Evolutionary conservation across 92 coral and sea anemone genomes (phyloP).

Genomic region (Isaurus tuberculatus): DNA sequence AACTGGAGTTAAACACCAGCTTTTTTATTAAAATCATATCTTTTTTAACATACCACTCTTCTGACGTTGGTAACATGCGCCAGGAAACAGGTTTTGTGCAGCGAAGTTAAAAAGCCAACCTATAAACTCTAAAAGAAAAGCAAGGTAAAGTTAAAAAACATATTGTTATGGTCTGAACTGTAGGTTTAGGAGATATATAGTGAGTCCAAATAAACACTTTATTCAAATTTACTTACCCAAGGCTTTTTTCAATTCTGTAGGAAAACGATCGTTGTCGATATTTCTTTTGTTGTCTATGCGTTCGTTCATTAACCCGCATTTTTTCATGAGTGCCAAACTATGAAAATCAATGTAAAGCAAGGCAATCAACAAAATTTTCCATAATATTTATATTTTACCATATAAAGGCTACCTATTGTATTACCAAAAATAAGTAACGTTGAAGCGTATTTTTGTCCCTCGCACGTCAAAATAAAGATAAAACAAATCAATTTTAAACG

Average conservation of each 20-base stretch:
- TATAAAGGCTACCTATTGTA: no score
- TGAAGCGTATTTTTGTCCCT: no score
- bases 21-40: not conserved
- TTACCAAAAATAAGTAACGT: no score
- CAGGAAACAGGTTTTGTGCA: constrained; percentile 67
- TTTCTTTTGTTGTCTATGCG: not conserved
- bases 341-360: not conserved
- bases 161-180: not conserved
- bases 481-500: no score
- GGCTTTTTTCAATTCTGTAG: constrained; percentile 11
- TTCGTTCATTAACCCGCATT: not conserved
- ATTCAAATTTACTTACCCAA: constrained; percentile 19
- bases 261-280: not conserved
- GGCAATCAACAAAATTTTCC: not conserved
- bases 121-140: constrained; percentile 59
- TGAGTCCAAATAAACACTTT: not conserved
- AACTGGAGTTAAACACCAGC: no score
- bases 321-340: constrained; percentile 40
- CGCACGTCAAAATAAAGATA: no score
- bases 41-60: constrained; percentile 64
- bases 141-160: not conserved
- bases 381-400: no score
- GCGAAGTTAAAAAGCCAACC: constrained; percentile 62
- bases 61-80: constrained; percentile 81
- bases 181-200: not conserved